Percentiles rank a stretch among this genome's conserved stretches.
Evolutionary conservation across 2,113 vertebrate genomes (phyloP).

Genomic region (Brienomyrus longianalis): DNA sequence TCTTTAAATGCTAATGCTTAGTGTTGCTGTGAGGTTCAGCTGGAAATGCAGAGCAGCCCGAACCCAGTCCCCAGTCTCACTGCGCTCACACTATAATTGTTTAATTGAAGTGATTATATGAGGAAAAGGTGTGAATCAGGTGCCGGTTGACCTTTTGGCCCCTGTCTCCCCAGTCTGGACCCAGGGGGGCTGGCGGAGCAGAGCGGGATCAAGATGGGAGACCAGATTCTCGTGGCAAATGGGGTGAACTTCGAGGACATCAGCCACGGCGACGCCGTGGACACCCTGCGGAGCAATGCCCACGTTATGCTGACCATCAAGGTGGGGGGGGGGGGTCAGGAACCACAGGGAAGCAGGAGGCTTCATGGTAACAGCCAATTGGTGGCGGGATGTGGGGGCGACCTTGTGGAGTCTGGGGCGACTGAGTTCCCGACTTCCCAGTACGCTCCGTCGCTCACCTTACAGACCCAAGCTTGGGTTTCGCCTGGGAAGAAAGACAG

Average conservation of each 20-base stretch:
- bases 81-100: not conserved
- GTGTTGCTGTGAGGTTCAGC: not conserved
- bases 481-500: constrained; percentile 61
- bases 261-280: constrained; percentile 92
- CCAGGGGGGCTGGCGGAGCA: constrained; percentile 85
- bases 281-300: constrained; percentile 88
- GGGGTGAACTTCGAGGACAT: constrained; percentile 93
- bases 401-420: not conserved
- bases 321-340: constrained; percentile 53
- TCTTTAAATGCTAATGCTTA: not conserved
- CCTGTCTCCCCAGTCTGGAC: constrained; percentile 67
- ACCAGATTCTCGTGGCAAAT: constrained; percentile 94
- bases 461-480: constrained; percentile 68
- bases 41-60: not conserved
- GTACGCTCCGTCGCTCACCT: constrained; percentile 50
- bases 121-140: not conserved
- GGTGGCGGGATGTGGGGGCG: not conserved
- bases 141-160: not conserved
- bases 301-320: constrained; percentile 71
- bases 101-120: not conserved
- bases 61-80: not conserved
- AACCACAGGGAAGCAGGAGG: not conserved
- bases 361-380: not conserved
- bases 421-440: constrained; percentile 42
- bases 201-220: constrained; percentile 90